Percentiles rank a stretch among this genome's conserved stretches.
phyloP scores from a whole-genome alignment of 2,797 vertebrate species.

The Lutjanus campechanus region DNA sequence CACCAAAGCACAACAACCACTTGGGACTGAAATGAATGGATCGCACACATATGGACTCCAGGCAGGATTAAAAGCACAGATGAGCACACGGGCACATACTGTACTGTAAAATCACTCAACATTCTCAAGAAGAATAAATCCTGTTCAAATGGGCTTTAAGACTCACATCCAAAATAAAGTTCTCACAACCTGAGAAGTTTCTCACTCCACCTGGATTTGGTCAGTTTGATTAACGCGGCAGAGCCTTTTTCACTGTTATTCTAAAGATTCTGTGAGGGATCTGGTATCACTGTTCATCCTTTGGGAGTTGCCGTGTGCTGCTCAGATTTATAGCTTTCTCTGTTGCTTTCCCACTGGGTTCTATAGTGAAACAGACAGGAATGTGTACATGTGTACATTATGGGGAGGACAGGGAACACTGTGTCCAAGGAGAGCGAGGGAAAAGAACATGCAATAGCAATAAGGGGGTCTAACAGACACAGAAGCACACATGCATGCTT shows the following conservation, averaged over 20 bases:
- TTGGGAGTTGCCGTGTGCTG: conserved; percentile 35
- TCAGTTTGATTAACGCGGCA: conserved; percentile 14
- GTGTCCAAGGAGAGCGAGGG: conserved; percentile 35
- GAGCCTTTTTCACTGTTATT: conserved; percentile 10
- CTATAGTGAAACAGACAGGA: conserved; percentile 68
- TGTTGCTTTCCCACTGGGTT: conserved; percentile 53
- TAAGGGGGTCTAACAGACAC: conserved; percentile 13
- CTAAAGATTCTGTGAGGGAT: conserved; percentile 6
- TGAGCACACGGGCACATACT: neutral
- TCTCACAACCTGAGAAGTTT: conserved; percentile 6
- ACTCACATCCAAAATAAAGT: conserved; percentile 11
- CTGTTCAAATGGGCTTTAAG: neutral
- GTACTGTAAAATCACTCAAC: neutral
- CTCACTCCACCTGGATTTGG: conserved; percentile 11
- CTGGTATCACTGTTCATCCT: conserved; percentile 18
- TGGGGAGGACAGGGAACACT: conserved; percentile 58
- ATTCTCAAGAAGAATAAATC: neutral
- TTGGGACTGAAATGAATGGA: neutral
- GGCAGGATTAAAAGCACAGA: conserved; percentile 9
- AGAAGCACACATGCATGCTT: neutral
- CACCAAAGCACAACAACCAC: neutral
- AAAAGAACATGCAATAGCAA: neutral
- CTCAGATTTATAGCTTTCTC: conserved; percentile 54
- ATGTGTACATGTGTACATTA: conserved; percentile 63
- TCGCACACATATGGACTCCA: neutral